Base-by-base conservation (phyloP, 2,888 invertebrate species). In the Polydrusus cervinus region DNA sequence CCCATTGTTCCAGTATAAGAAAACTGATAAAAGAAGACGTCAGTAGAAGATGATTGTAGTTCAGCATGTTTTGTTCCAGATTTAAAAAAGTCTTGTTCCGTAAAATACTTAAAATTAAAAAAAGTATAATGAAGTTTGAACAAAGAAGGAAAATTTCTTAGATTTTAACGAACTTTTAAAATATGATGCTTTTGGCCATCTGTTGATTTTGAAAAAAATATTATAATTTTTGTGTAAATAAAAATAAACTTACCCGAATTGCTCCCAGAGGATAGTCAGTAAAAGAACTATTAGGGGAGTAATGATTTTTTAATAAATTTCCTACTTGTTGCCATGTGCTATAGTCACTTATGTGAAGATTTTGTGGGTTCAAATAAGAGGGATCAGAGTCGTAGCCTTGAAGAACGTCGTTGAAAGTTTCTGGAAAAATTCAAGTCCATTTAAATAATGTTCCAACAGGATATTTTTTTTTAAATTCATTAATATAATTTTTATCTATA, bases 11-110 rank as follows among this genome's bases (percentile, higher is more conserved):
- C 80, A 66, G 77, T 75, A 69, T 81, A 79, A 0, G 79, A 78
- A 69, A 81, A 80, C 34, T 77, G 70, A 20, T 79, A 81, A 34
- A 80, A 79, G 51, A 76, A 81, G 0, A 80, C 75, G 57, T 80
- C 79, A 3, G 77, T 74, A 45, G 68, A 74, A 10, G 72, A 11
- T 5, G 79, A 74, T 16, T 79, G 79, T 5, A 81, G 40, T 20
- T 79, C 75, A 5, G 78, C 81, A 74, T 75, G 73, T 51, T 75
- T 75, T 9, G 78, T 70, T 0, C 76, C 25, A n/a, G 78, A 66
- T 71, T 77, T 78, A 1, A 65, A 70, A 49, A 80, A 81, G 8
- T 72, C 72, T 38, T 73, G 75, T 45, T 81, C 81, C 10, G 79
- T 74, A 40, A 64, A 72, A 66, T 71, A 79, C 81, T n/a, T 82